Percentiles rank a stretch among this genome's conserved stretches.
phyloP scores from a whole-genome alignment of 2,113 vertebrate genomes.

The Eubucco bourcierii region DNA sequence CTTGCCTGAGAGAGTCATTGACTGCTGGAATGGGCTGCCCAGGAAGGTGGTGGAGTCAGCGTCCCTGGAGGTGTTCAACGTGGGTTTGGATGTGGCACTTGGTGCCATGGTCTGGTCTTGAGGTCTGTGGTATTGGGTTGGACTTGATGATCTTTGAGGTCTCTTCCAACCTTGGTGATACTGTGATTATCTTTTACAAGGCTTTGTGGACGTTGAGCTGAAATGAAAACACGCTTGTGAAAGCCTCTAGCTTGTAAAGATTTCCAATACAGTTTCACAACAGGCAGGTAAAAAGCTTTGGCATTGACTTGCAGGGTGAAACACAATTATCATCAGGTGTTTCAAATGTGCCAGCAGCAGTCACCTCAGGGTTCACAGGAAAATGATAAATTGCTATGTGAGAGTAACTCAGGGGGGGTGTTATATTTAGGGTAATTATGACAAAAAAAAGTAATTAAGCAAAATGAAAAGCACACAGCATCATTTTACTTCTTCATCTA shows the following conservation, averaged over 20 bases:
- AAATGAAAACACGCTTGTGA: neutral
- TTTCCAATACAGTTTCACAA: neutral
- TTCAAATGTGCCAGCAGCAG: neutral
- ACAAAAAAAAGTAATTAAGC: conserved; percentile 1
- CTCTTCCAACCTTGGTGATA: too few species aligned
- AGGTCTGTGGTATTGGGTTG: too few species aligned
- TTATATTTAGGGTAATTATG: neutral
- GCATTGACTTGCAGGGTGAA: neutral
- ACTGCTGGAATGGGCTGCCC: too few species aligned
- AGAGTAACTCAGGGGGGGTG: neutral
- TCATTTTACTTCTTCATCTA: neutral
- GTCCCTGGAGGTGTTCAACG: too few species aligned
- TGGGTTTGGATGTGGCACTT: too few species aligned
- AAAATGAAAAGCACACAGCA: neutral
- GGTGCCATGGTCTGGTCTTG: too few species aligned
- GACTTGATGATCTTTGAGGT: too few species aligned
- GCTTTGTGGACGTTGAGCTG: neutral
- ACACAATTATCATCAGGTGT: neutral
- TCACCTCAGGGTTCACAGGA: neutral
- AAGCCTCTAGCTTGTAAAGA: neutral
- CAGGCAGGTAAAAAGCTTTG: neutral
- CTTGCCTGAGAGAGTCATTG: too few species aligned
- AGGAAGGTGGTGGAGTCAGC: too few species aligned
- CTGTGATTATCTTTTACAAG: neutral
- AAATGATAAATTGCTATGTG: neutral